Conservation (phyloP, 2,113 vertebrate species). For the Propithecus coquereli region DNA sequence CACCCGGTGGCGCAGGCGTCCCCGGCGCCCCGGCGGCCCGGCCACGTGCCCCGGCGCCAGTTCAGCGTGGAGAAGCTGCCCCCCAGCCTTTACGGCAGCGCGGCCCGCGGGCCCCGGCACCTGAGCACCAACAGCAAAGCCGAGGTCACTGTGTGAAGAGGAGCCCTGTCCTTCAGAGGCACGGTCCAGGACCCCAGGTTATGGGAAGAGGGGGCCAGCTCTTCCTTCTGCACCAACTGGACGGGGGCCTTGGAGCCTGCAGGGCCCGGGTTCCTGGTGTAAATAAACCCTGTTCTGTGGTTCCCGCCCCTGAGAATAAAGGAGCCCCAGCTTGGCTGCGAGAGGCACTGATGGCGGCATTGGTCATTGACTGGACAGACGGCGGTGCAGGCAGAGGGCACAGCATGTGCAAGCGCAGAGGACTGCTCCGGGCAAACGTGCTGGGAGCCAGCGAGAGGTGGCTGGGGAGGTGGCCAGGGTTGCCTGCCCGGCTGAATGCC, state of each 20-base stretch:
- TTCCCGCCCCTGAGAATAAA: slow-evolving; percentile 44
- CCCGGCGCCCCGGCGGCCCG: slow-evolving; percentile 81
- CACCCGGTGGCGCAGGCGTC: slow-evolving; percentile 78
- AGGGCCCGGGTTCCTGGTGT: background rate
- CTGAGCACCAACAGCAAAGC: slow-evolving; percentile 97
- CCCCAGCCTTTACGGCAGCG: slow-evolving; percentile 59
- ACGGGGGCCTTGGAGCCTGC: background rate
- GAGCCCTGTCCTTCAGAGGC: background rate
- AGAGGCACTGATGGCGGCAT: background rate
- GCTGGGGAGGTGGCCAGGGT: background rate
- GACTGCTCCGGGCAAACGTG: background rate
- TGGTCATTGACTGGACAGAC: slow-evolving; percentile 46
- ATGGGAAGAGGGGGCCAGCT: background rate
- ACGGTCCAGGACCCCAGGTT: fast-evolving
- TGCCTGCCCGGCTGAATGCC: background rate
- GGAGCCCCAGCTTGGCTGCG: background rate
- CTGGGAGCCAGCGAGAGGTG: background rate
- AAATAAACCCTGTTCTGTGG: slow-evolving; percentile 58
- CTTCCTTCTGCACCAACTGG: background rate
- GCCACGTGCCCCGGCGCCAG: slow-evolving; percentile 84
- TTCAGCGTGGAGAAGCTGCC: slow-evolving; percentile 91
- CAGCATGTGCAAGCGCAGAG: slow-evolving; percentile 3
- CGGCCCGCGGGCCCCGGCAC: slow-evolving; percentile 80
- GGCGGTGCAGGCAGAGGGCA: slow-evolving; percentile 5
- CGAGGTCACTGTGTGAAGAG: slow-evolving; percentile 90